Conservation (phyloP, 2,888 invertebrate species). For the Hirtodrosophila histrioides region DNA sequence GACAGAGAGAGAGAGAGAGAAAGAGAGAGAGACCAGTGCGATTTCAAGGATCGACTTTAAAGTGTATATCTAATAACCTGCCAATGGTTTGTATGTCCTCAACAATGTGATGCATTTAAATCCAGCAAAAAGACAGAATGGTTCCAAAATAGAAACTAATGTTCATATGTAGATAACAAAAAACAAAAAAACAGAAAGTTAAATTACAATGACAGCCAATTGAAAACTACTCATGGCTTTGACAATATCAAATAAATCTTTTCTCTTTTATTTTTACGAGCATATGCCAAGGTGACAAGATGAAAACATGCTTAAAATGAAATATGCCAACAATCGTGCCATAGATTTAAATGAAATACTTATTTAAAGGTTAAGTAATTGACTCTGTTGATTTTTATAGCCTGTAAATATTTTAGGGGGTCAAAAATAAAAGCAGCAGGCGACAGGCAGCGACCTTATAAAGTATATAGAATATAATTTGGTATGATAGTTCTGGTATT, state of each 20-base stretch:
- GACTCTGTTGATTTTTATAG: no score
- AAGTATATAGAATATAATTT: no score
- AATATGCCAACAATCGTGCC: slow-evolving; percentile 20
- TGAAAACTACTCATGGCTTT: slow-evolving; percentile 54
- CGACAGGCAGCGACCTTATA: no score
- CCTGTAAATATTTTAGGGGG: no score
- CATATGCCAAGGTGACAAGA: slow-evolving; percentile 3
- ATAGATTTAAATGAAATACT: slow-evolving; percentile 7
- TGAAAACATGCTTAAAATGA: slow-evolving; percentile 13
- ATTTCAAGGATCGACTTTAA: no score
- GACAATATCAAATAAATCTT: slow-evolving; percentile 17
- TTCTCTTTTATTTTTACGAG: slow-evolving; percentile 1
- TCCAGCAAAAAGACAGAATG: slow-evolving; percentile 9
- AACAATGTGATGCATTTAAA: slow-evolving; percentile 26
- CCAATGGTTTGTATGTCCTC: no score
- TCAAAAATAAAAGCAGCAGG: no score
- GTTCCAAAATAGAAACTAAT: slow-evolving; percentile 21
- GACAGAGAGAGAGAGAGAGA: no score
- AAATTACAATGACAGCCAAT: slow-evolving; percentile 59
- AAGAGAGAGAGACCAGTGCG: no score
- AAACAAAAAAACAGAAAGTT: slow-evolving; percentile 35
- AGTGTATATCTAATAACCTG: no score
- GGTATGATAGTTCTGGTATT: no score
- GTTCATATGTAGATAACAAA: slow-evolving; percentile 17
- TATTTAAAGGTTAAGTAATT: slow-evolving; percentile 1